Percentiles rank a stretch among this genome's conserved stretches.
Conservation (phyloP, 2,888 invertebrate genomes). For the Pammene fasciana region DNA sequence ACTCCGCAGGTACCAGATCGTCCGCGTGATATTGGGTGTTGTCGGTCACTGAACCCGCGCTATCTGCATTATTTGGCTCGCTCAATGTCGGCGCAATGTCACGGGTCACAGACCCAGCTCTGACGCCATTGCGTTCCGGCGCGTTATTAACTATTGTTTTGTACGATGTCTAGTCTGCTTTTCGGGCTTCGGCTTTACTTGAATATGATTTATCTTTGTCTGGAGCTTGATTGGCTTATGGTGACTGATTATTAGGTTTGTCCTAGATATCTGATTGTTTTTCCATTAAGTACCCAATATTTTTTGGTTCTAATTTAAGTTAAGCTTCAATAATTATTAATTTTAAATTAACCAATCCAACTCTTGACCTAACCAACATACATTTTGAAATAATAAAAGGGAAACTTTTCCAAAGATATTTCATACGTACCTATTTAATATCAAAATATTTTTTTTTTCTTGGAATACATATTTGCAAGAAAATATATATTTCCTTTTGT, state of each 20-base stretch:
- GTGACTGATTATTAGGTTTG: background rate
- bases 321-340: too few relatives aligned
- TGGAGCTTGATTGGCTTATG: background rate
- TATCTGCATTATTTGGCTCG: conserved; percentile 81
- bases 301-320: too few relatives aligned
- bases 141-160: conserved; percentile 68
- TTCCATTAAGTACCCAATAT: too few relatives aligned
- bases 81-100: conserved; percentile 81
- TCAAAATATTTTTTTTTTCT: too few relatives aligned
- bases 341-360: too few relatives aligned
- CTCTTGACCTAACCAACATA: too few relatives aligned
- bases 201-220: background rate
- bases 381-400: too few relatives aligned
- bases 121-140: conserved; percentile 67
- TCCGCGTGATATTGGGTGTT: conserved; percentile 79
- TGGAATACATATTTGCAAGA: too few relatives aligned
- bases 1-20: conserved; percentile 72
- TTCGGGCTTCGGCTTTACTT: conserved; percentile 4
- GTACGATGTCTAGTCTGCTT: conserved; percentile 45
- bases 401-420: too few relatives aligned
- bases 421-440: too few relatives aligned
- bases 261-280: too few relatives aligned
- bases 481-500: too few relatives aligned
- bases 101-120: conserved; percentile 76
- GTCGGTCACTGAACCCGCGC: conserved; percentile 78